These are phyloP conservation scores for Gnathonemus longibarbis DNA, from an alignment of 2,113 vertebrate genomes.

Conservation along the genomic window DNA sequence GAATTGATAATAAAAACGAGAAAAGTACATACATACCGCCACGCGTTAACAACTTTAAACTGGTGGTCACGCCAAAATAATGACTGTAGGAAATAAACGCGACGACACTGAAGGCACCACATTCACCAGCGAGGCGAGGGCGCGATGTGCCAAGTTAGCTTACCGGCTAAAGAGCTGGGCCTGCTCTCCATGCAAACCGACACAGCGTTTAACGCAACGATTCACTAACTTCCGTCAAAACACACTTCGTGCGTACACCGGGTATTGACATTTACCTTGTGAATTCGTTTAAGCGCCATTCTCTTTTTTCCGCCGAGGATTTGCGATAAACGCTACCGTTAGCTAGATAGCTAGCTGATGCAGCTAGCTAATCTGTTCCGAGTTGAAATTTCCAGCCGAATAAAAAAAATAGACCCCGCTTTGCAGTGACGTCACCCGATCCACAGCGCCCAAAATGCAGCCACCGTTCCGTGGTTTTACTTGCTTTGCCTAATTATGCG, in stretches of 20 bases:
- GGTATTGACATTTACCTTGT: slow-evolving; percentile 52
- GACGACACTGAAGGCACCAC: neutral
- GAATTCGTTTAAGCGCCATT: slow-evolving; percentile 67
- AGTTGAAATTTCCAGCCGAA: neutral
- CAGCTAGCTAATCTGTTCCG: slow-evolving; percentile 15
- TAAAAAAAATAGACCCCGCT: slow-evolving; percentile 1
- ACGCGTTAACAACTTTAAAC: neutral
- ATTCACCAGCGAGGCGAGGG: neutral
- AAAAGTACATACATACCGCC: neutral
- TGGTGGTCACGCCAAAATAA: neutral
- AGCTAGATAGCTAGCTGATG: slow-evolving; percentile 42
- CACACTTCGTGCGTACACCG: neutral
- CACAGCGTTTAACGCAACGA: neutral
- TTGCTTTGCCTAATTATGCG: neutral
- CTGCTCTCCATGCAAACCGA: neutral
- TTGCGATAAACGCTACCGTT: slow-evolving; percentile 35
- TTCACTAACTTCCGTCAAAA: neutral
- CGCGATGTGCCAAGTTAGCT: neutral
- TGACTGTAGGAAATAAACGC: neutral
- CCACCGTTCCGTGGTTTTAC: neutral
- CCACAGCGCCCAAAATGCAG: neutral
- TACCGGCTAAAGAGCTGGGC: neutral
- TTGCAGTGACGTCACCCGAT: neutral
- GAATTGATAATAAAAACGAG: neutral
- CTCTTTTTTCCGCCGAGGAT: slow-evolving; percentile 34